Evolutionary conservation across 2,797 vertebrate genomes (phyloP).

Genomic region (Gallinago nigripennis): DNA sequence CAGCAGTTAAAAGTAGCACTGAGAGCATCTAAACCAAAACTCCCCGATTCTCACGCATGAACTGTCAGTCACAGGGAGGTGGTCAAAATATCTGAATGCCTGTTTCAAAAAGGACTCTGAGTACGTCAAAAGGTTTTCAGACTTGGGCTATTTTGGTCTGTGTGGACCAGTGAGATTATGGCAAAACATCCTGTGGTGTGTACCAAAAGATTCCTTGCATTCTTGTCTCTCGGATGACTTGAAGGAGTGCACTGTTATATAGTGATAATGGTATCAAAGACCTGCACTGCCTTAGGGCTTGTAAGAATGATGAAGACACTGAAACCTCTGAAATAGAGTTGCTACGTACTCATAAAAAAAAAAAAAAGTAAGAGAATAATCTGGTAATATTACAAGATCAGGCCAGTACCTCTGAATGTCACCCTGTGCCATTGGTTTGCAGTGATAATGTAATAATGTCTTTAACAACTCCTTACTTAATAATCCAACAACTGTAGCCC

Average conservation of each 20-base stretch:
- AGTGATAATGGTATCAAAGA: not conserved
- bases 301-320: not conserved
- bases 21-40: not conserved
- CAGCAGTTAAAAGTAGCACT: not conserved
- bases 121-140: not conserved
- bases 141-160: not conserved
- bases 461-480: not conserved
- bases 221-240: not conserved
- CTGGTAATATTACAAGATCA: not conserved
- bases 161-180: not conserved
- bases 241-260: not conserved
- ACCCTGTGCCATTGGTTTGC: fast-evolving
- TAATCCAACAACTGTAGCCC: not conserved
- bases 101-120: not conserved
- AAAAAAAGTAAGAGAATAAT: not conserved
- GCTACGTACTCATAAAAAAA: not conserved
- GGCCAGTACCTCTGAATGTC: not conserved
- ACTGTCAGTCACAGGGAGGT: not conserved
- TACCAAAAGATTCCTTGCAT: not conserved
- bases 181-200: not conserved
- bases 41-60: not conserved
- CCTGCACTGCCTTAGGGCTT: not conserved
- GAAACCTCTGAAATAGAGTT: not conserved
- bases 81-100: not conserved
- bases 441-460: not conserved